Percentiles rank a stretch among this genome's conserved stretches.
Evolutionary conservation across 2,113 vertebrate genomes (phyloP).

Genomic region (Macquaria australasica): DNA sequence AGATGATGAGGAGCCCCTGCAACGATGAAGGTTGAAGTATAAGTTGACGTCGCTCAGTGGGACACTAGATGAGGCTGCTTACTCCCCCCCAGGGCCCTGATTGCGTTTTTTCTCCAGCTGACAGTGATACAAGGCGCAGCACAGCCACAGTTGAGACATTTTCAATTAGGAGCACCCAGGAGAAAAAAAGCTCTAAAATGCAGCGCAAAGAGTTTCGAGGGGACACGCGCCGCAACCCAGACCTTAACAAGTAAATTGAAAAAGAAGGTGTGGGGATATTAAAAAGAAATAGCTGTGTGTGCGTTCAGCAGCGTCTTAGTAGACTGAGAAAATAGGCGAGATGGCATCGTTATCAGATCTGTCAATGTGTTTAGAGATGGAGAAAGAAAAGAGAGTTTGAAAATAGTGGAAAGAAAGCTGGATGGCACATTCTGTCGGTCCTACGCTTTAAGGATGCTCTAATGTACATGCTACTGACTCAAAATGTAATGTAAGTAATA

Average conservation of each 20-base stretch:
- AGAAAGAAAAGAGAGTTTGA: not conserved
- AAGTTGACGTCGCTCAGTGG: not conserved
- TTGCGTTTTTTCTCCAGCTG: conserved; percentile 6
- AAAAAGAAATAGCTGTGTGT: not conserved
- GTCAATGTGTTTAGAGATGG: not conserved
- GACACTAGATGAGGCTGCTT: not conserved
- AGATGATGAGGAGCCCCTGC: conserved; percentile 2
- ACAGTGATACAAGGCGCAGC: conserved; percentile 34
- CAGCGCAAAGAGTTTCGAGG: conserved; percentile 17
- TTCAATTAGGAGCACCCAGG: conserved; percentile 21
- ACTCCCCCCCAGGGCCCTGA: not conserved
- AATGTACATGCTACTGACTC: not conserved
- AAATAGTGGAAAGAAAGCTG: not conserved
- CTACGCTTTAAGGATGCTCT: not conserved
- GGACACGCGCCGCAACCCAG: not conserved
- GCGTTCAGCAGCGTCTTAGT: not conserved
- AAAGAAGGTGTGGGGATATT: not conserved
- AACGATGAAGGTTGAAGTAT: not conserved
- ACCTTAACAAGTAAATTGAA: not conserved
- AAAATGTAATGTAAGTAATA: too few relatives aligned
- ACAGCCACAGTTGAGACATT: conserved; percentile 19
- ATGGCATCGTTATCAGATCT: not conserved
- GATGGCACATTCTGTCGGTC: not conserved
- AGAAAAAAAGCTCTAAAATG: not conserved
- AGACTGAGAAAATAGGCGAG: not conserved